Evolutionary conservation across 2,888 invertebrate genomes (phyloP).

Genomic region (Oligia fasciuncula): DNA sequence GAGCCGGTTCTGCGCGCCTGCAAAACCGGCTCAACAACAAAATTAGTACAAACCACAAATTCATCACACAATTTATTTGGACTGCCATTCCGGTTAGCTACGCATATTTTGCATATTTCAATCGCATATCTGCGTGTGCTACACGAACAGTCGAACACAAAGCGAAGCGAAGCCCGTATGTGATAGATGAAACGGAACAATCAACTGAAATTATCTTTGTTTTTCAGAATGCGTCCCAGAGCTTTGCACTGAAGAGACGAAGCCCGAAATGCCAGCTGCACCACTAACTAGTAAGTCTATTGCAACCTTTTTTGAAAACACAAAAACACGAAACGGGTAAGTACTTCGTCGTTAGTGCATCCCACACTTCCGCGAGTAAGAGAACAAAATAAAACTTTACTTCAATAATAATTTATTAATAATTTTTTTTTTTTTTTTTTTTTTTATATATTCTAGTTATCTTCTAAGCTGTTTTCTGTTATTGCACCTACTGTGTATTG

Average conservation of each 20-base stretch:
- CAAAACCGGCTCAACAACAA: conserved; percentile 5
- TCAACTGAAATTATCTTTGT: conserved; percentile 1
- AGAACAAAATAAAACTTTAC: conserved; percentile 38
- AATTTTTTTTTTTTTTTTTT: too few species aligned
- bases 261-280: conserved; percentile 73
- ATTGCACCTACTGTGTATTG: too few species aligned
- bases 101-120: not conserved
- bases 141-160: not conserved
- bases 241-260: conserved; percentile 77
- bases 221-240: conserved; percentile 82
- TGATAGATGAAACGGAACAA: conserved; percentile 1
- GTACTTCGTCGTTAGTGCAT: not conserved
- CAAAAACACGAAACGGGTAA: not conserved
- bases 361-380: not conserved
- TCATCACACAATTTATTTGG: not conserved
- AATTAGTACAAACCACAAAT: conserved; percentile 29
- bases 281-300: conserved; percentile 80
- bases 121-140: not conserved
- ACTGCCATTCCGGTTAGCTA: not conserved
- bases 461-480: too few species aligned
- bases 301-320: conserved; percentile 6
- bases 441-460: too few species aligned
- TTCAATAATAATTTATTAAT: too few species aligned
- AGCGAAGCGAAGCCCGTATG: not conserved
- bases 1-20: not conserved